Evolutionary conservation across 1,140 invertebrate genomes (phyloP), one percentile per base, ranked within the genome.

Genomic region (Hetaerina americana): DNA sequence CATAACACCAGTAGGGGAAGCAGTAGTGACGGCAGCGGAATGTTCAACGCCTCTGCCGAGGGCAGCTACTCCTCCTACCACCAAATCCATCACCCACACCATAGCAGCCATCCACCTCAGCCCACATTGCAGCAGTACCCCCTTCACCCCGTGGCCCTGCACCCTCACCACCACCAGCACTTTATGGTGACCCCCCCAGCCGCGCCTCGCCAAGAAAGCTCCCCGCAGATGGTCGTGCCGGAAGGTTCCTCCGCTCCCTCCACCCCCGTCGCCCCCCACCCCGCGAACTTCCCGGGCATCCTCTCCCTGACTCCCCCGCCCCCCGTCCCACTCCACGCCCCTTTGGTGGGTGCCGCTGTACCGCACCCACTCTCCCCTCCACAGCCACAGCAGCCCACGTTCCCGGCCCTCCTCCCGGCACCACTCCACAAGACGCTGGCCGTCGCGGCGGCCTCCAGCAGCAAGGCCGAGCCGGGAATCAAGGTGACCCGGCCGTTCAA

Each of bases 401-500:
- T 70, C 12, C 27, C 27, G 12, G 15, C 27, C 2, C 3, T 68
- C 2, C 18, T 68, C 15, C 67, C 27, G 0, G 25, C 15, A 28
- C 25, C 25, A 25, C 27, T 68, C 15, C 27, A 68, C 15, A 12
- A 26, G 25, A 26, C 27, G n/a, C 67, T 26, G 2, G 67, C 27
- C 2, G 22, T 12, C 12, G 22, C 49, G 12, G 25, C 27, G 3
- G 25, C 27, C 1, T 18, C n/a, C 26, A 15, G n/a, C 18, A 25
- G 25, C 15, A 68, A 68, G 26, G 12, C 27, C 27, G 25, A 68
- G 12, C 18, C 69, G 66, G 67, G 74, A 6, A 66, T 27, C 68
- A 86, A 84, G 74, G 70, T 77, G 18, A 78, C 84, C 0, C 84
- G 87, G 28, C 90, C 85, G 1, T 91, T 91, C 76, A 89, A 91